Evolutionary conservation across 2,888 invertebrate species (phyloP), one percentile per base, ranked within the genome.

Genomic region (Microctonus hyperodae): DNA sequence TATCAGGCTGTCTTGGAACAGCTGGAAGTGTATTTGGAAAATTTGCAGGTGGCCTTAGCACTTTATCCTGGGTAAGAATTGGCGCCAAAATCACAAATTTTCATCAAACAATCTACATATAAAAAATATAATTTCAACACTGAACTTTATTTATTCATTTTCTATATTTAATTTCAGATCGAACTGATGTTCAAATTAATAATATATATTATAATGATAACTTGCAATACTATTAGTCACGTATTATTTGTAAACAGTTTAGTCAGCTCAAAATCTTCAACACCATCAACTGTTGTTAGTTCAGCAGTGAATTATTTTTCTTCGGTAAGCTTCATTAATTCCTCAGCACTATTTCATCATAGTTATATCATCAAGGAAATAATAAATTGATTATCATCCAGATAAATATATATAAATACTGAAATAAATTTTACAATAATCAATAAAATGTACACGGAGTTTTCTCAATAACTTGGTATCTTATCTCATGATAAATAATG

Each of bases 21-120:
- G 77, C 86, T 65, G 90, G 89, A 44, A 90, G 91, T 79, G 84
- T 88, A 48, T 86, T 90, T 59, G 91, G 90, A 37, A 91, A 91
- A 85, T 78, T 90, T 70, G 86, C 88, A 58, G 89, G 90, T 33
- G 65, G 69, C 64, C 73, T 74, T 33, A 60, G 64, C 13, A 68
- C 73, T 50, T 51, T 67, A 20, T 65, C 72, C 25, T 13, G 70
- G 72, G 80, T 79, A 70, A 62, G 68, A 74, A 55, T 57, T 53
- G 37, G 28, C 28, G 22, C n/a, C 6, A 23, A 40, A 48, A 20
- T 16, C 44, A 44, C 44, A 28, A 28, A 28, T 3, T 28, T 5
- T 5, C 28, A 5, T 28, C 28, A 28, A 28, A 28, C 28, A 28
- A 28, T 7, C 9, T 44, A n/a, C 7, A 20, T 16, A 44, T 16